phyloP scores from a whole-genome alignment of 2,113 vertebrate species.

The Carassius gibelio region DNA sequence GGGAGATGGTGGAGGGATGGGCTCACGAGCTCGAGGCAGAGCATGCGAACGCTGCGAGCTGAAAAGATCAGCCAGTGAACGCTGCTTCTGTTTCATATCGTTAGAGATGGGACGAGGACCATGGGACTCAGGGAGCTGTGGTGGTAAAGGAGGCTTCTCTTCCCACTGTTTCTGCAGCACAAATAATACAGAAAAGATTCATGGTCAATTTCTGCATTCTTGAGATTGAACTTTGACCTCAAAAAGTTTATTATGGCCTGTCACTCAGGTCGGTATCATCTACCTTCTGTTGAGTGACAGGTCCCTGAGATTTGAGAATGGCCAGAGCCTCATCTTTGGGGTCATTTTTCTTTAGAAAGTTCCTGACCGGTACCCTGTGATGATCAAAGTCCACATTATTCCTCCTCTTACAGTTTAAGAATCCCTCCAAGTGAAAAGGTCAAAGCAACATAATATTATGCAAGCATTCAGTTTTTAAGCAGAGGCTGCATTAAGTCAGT shows the following conservation, averaged over 20 bases:
- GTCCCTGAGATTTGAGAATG: constrained; percentile 77
- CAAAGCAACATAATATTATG: constrained; percentile 8
- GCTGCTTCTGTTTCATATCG: constrained; percentile 83
- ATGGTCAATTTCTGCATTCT: neutral
- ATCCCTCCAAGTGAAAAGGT: neutral
- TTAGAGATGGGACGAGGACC: constrained; percentile 69
- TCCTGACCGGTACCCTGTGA: constrained; percentile 69
- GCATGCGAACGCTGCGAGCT: constrained; percentile 46
- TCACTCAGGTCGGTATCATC: neutral
- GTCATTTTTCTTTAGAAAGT: constrained; percentile 81
- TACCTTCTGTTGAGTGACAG: constrained; percentile 64
- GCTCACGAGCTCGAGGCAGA: constrained; percentile 38
- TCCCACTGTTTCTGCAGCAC: constrained; percentile 63
- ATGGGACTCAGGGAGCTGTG: constrained; percentile 53
- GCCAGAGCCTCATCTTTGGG: constrained; percentile 92
- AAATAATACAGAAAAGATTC: neutral
- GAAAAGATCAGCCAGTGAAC: constrained; percentile 79
- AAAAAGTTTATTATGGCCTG: neutral
- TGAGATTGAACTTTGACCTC: neutral
- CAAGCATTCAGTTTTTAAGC: neutral
- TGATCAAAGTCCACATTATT: constrained; percentile 36
- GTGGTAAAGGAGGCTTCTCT: constrained; percentile 52
- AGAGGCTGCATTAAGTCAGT: neutral
- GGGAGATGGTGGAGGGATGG: constrained; percentile 48
- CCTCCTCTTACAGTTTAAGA: neutral